These are phyloP conservation scores for Polia nebulosa DNA, from an alignment of 2,888 invertebrate genomes.

Conservation along the genomic window DNA sequence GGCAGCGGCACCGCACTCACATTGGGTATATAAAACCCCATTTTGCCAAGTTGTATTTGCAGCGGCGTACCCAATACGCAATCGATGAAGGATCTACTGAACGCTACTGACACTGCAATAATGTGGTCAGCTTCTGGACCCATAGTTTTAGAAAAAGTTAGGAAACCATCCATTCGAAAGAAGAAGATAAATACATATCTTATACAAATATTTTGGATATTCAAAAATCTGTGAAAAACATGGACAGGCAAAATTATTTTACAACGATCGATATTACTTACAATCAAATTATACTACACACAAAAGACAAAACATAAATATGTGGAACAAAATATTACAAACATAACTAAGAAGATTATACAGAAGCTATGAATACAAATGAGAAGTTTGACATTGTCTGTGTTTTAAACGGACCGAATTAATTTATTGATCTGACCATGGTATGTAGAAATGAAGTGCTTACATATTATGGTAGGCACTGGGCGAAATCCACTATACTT, in stretches of 20 bases:
- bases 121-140: too few species aligned
- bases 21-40: too few species aligned
- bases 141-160: too few species aligned
- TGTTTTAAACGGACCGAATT: slow-evolving; percentile 16
- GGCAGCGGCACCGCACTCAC: too few species aligned
- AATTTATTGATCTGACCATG: slow-evolving; percentile 2
- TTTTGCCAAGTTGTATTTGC: too few species aligned
- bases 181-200: neutral
- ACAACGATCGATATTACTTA: neutral
- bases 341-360: slow-evolving; percentile 12
- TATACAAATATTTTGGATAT: neutral
- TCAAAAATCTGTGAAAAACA: neutral
- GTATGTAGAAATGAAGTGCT: slow-evolving; percentile 1
- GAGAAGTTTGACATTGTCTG: slow-evolving; percentile 16
- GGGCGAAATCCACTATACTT: too few species aligned
- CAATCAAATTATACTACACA: slow-evolving; percentile 2
- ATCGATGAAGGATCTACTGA: too few species aligned
- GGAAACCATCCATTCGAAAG: too few species aligned
- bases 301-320: slow-evolving; percentile 1
- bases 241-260: neutral
- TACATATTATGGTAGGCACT: too few species aligned
- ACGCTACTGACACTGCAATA: too few species aligned
- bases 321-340: slow-evolving; percentile 16
- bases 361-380: slow-evolving; percentile 39
- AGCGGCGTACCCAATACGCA: too few species aligned